These are phyloP conservation scores for Barypeithes pellucidus DNA, from an alignment of 2,888 invertebrate genomes.

Conservation along the genomic window DNA sequence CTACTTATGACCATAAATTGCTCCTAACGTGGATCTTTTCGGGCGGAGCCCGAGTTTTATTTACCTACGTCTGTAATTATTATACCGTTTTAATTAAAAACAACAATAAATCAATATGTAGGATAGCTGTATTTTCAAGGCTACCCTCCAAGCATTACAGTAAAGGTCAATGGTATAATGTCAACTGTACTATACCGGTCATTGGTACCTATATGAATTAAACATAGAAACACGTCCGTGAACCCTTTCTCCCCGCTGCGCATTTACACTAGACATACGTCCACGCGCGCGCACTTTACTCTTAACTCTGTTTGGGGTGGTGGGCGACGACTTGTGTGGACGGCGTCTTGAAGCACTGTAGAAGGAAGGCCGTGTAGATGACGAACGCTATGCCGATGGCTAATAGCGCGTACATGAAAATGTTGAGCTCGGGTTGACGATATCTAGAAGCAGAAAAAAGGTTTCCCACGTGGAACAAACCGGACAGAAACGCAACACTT, in stretches of 20 bases:
- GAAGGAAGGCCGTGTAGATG: conserved; percentile 90
- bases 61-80: too few relatives aligned
- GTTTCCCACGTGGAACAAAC: too few relatives aligned
- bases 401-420: conserved; percentile 94
- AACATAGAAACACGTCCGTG: background rate
- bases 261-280: conserved; percentile 8
- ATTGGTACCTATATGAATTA: too few relatives aligned
- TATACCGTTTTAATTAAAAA: too few relatives aligned
- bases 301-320: conserved; percentile 76
- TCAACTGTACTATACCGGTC: background rate
- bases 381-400: conserved; percentile 90
- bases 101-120: too few relatives aligned
- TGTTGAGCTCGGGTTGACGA: conserved; percentile 92
- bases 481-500: too few relatives aligned
- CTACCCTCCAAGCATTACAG: too few relatives aligned
- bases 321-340: conserved; percentile 75
- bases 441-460: conserved; percentile 69
- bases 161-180: too few relatives aligned
- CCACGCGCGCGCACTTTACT: conserved; percentile 19
- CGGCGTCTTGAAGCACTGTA: conserved; percentile 90
- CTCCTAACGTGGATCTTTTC: too few relatives aligned
- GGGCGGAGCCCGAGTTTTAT: too few relatives aligned
- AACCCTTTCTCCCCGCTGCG: conserved; percentile 1
- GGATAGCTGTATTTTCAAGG: too few relatives aligned
- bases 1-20: too few relatives aligned